A percentile compares a stretch with the other conserved stretches of the same genome.
These are phyloP conservation scores for Stomatorhinus walkeri DNA, from an alignment of 2,797 vertebrate species.

Conservation along the genomic window DNA sequence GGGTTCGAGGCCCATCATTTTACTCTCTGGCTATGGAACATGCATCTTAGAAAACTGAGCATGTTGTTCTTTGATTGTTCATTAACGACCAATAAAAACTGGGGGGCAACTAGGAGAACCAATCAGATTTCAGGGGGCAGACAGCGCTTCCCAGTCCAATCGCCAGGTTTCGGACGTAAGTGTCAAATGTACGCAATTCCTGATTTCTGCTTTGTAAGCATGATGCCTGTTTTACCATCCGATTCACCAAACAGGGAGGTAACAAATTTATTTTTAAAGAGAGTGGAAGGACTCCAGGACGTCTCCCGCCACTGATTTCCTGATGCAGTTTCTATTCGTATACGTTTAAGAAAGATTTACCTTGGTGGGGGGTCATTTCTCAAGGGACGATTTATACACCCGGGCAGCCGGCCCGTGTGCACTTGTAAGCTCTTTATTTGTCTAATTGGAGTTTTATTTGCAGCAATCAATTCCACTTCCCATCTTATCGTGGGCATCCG, in stretches of 20 bases:
- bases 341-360: not conserved
- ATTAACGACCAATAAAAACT: not conserved
- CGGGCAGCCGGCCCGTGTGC: conserved; percentile 29
- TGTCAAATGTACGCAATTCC: conserved; percentile 40
- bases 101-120: not conserved
- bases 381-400: not conserved
- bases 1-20: no score
- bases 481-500: conserved; percentile 29
- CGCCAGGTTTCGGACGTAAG: conserved; percentile 21
- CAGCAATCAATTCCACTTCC: conserved; percentile 70
- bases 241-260: not conserved
- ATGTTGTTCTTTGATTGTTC: not conserved
- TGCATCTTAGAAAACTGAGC: not conserved
- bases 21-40: not conserved
- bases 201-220: conserved; percentile 42
- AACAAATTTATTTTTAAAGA: conserved; percentile 48
- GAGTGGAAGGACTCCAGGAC: no score
- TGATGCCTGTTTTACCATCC: conserved; percentile 19
- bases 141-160: not conserved
- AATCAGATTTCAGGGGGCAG: not conserved
- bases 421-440: conserved; percentile 45
- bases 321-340: conserved; percentile 19
- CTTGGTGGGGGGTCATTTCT: not conserved
- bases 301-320: conserved; percentile 17
- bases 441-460: conserved; percentile 76